Evolutionary conservation across 2,797 vertebrate genomes (phyloP), one percentile per base, ranked within the genome.

Genomic region (Paedocypris micromegethes): DNA sequence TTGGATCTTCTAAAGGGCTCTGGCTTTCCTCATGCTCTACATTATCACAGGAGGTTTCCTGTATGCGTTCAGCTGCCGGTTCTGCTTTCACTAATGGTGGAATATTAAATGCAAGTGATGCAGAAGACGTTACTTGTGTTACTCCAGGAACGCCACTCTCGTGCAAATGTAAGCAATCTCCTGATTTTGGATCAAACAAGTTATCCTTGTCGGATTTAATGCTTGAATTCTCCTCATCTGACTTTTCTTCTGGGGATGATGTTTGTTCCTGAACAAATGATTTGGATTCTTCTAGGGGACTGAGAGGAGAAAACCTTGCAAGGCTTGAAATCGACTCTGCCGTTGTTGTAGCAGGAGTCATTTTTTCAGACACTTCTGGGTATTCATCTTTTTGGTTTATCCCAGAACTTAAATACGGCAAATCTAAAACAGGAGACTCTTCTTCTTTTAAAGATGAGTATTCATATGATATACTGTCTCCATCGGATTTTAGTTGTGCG

Each of bases 301-400:
- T 87, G 45, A 88, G 76, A 0, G 79, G 84, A 63, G 90, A 88
- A 70, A 87, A 84, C 75, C 86, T 89, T 63, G 86, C 78, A 73
- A 86, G 85, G 73, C 82, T 82, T 46, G 88, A 83, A 7, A 90
- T 85, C 5, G 88, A 88, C 46, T 86, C 85, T 46, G 72, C 70
- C 66, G 78, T 76, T 68, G 86, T 70, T 74, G 82, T 75, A 67
- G 86, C 79, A 44, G 80, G 72, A 52, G 50, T 70, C 8, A 73
- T 83, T 83, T 86, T 91, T 9, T 89, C 83, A 7, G 91, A 90
- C 59, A 96, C 93, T 76, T 98, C 93, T 80, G 97, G 83, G 79
- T 95, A 97, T 70, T 94, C 93, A 38, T 96, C 91, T 78, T 88
- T 91, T 59, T 85, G 80, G 68, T 87, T 80, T 54, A 86, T 85